Percentiles rank a stretch among this genome's conserved stretches.
Evolutionary conservation across 2,113 vertebrate species (phyloP).

Genomic region (Eretmochelys imbricata): DNA sequence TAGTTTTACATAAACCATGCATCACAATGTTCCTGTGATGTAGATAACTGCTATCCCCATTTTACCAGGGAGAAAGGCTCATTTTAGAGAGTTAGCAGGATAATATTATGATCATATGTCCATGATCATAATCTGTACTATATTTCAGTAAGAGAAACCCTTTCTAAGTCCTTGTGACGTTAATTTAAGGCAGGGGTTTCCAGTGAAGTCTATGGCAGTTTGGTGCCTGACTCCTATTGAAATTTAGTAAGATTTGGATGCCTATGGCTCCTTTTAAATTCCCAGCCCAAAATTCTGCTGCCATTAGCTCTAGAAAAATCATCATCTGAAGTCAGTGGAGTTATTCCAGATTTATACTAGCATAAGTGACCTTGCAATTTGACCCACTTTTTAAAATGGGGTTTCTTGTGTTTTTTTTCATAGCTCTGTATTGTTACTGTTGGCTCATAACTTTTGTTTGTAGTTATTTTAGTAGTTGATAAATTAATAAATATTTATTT

Average conservation of each 20-base stretch:
- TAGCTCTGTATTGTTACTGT: not conserved
- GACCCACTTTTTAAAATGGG: not conserved
- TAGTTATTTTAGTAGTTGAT: not conserved
- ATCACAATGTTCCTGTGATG: not conserved
- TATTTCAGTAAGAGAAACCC: slow-evolving; percentile 1
- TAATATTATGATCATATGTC: not conserved
- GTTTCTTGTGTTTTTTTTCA: not conserved
- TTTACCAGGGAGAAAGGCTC: not conserved
- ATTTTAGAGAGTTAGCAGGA: not conserved
- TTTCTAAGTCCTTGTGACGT: not conserved
- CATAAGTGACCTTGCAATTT: not conserved
- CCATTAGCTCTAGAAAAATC: not conserved
- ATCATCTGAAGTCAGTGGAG: not conserved
- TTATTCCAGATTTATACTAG: not conserved
- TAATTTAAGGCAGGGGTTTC: not conserved
- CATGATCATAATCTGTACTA: not conserved
- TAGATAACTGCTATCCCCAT: not conserved
- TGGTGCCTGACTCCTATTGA: not conserved
- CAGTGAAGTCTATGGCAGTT: not conserved
- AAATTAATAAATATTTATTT: too few relatives aligned
- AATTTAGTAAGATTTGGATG: not conserved
- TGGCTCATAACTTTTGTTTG: not conserved
- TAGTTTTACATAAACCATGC: not conserved
- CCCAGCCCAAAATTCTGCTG: not conserved
- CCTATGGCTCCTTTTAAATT: not conserved